Conservation (phyloP, 2,113 vertebrate genomes). For the Elephantulus edwardii region DNA sequence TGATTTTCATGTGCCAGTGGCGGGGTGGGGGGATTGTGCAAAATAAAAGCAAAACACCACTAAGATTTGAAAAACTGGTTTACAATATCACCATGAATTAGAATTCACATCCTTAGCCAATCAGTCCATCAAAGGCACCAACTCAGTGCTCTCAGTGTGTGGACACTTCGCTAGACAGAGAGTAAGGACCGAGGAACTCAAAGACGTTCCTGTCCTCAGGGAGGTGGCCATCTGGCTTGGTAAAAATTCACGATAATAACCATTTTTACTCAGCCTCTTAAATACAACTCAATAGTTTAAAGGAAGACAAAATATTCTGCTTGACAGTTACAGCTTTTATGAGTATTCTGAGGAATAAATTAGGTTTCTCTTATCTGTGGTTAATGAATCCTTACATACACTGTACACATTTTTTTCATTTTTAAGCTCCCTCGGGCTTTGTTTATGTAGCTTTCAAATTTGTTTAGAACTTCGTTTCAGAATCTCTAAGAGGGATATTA, state of each 20-base stretch:
- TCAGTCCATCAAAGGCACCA: conserved; percentile 33
- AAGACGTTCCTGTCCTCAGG: conserved; percentile 49
- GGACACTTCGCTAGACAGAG: conserved; percentile 45
- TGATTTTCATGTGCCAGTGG: conserved; percentile 13
- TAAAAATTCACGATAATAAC: conserved; percentile 64
- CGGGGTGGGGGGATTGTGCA: neutral
- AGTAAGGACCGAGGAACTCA: conserved; percentile 5
- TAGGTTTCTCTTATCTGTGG: conserved; percentile 16
- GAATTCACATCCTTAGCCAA: conserved; percentile 42
- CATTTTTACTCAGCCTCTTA: conserved; percentile 56
- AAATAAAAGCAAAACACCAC: conserved; percentile 27
- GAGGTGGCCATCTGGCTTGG: conserved; percentile 59
- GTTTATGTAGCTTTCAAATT: conserved; percentile 45
- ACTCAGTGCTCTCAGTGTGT: conserved; percentile 11
- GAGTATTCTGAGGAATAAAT: conserved; percentile 49
- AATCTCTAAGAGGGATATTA: neutral
- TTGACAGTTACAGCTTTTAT: conserved; percentile 67
- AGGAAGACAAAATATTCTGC: neutral
- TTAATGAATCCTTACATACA: conserved; percentile 50
- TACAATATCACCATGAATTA: conserved; percentile 30
- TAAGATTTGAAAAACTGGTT: conserved; percentile 32
- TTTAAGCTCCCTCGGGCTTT: conserved; percentile 3
- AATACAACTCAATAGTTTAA: conserved; percentile 60
- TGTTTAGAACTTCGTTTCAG: conserved; percentile 10
- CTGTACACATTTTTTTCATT: neutral